These are phyloP conservation scores for Helleia helle DNA, from an alignment of 2,888 invertebrate genomes.

Conservation along the genomic window DNA sequence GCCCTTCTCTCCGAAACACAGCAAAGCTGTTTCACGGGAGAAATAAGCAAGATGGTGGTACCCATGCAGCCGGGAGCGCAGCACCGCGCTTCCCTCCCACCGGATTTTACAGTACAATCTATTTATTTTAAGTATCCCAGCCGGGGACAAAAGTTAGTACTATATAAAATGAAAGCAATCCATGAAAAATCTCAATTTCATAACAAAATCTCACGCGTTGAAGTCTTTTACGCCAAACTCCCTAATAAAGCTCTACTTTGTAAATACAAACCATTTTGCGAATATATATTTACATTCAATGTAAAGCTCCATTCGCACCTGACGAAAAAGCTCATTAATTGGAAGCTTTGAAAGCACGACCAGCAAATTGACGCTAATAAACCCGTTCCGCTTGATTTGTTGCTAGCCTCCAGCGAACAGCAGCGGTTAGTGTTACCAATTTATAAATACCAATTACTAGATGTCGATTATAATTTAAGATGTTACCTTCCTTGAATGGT, in stretches of 20 bases:
- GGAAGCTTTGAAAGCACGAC: slow-evolving; percentile 24
- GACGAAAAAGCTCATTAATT: slow-evolving; percentile 31
- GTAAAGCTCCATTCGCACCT: slow-evolving; percentile 18
- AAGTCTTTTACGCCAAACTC: slow-evolving; percentile 1
- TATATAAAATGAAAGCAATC: neutral
- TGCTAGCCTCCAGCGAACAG: slow-evolving; percentile 9
- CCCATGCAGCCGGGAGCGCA: no score
- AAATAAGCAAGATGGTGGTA: no score
- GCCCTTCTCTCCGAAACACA: no score
- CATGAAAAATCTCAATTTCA: no score
- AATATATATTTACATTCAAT: slow-evolving; percentile 15
- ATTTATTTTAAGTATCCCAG: no score
- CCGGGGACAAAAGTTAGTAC: neutral
- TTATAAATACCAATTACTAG: slow-evolving; percentile 14
- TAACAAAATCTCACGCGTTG: slow-evolving; percentile 6
- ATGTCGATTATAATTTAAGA: slow-evolving; percentile 3
- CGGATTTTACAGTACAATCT: no score
- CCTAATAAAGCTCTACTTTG: slow-evolving; percentile 8
- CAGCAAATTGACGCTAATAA: slow-evolving; percentile 32
- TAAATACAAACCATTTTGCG: slow-evolving; percentile 1
- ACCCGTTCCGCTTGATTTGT: slow-evolving; percentile 33
- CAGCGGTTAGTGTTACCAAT: neutral
- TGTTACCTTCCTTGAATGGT: no score
- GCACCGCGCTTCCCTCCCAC: no score
- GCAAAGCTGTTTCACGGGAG: no score